Evolutionary conservation across 2,113 vertebrate species (phyloP).

Genomic region (Myiozetetes cayanensis): DNA sequence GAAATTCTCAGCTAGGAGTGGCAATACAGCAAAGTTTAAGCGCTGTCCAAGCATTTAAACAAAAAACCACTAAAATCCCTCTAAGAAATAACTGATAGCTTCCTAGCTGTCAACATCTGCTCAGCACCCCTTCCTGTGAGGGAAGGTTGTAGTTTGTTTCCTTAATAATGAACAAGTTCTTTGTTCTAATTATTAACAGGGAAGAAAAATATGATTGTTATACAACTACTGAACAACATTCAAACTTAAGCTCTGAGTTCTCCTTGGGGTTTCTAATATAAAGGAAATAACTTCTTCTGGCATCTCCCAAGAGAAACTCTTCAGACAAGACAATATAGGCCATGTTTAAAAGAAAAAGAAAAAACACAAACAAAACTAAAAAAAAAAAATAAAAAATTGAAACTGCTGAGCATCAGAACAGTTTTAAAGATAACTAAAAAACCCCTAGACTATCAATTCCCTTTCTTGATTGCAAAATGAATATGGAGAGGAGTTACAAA

Average conservation of each 20-base stretch:
- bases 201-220: not conserved
- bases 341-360: not conserved
- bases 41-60: not conserved
- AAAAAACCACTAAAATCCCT: not conserved
- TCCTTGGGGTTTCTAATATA: not conserved
- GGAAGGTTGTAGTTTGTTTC: not conserved
- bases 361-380: not conserved
- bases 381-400: not conserved
- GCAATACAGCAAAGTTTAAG: not conserved
- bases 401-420: not conserved
- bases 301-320: not conserved
- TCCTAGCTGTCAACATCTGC: not conserved
- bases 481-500: not conserved
- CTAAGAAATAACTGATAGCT: not conserved
- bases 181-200: not conserved
- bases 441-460: not conserved
- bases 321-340: not conserved
- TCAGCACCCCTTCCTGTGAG: not conserved
- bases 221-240: not conserved
- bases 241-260: not conserved
- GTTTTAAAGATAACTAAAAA: not conserved
- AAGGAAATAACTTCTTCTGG: not conserved
- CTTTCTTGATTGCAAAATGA: not conserved
- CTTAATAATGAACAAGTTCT: not conserved
- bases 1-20: not conserved